Evolutionary conservation across 2,888 invertebrate genomes (phyloP).

Genomic region (Tortrix viridana): DNA sequence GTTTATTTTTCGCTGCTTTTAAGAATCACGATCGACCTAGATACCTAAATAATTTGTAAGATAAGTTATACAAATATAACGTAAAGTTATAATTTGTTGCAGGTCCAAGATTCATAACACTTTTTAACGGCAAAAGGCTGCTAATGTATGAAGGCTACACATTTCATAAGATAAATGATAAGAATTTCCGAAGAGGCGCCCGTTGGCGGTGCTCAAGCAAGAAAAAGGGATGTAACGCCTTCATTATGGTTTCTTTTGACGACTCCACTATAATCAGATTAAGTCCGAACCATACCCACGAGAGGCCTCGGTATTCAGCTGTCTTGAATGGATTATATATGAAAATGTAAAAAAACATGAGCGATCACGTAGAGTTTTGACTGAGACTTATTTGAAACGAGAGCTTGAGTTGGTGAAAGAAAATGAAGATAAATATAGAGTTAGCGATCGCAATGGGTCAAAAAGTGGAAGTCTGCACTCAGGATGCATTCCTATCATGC

Average conservation of each 20-base stretch:
- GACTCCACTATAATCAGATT: conserved; percentile 23
- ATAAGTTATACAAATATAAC: no score
- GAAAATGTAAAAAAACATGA: not conserved
- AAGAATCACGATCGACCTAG: no score
- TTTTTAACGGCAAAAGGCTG: conserved; percentile 28
- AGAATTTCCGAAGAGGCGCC: conserved; percentile 27
- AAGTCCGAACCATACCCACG: conserved; percentile 25
- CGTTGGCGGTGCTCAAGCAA: conserved; percentile 36
- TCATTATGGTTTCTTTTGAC: conserved; percentile 26
- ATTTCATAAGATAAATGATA: conserved; percentile 30
- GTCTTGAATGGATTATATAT: conserved; percentile 23
- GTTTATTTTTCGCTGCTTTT: no score
- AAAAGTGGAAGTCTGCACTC: no score
- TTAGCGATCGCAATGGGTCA: no score
- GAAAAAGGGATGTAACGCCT: conserved; percentile 35
- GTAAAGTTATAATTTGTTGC: not conserved
- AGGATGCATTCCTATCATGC: no score
- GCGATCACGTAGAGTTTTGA: not conserved
- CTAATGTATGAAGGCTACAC: conserved; percentile 34
- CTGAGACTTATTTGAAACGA: no score
- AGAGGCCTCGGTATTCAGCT: conserved; percentile 10
- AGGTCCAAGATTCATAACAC: conserved; percentile 24
- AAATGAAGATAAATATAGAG: no score
- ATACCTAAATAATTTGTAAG: no score
- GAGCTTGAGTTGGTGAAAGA: no score